Base-by-base conservation (phyloP, 2,797 vertebrate genomes). In the Lutra lutra region DNA sequence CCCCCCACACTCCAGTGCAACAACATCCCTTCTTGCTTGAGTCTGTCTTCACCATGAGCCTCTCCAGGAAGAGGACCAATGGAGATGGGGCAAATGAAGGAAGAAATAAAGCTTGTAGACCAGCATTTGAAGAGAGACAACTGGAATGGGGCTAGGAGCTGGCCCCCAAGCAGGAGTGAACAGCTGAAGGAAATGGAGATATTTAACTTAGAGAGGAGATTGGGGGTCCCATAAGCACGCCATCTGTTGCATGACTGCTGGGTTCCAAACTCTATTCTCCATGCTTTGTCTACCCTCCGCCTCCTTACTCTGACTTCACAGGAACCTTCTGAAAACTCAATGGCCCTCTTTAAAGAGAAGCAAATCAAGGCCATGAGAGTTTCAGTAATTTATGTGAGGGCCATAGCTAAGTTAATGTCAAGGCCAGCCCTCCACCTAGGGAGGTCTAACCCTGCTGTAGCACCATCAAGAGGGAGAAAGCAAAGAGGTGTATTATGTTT, bases 311-410 rank as follows among this genome's bases (percentile, higher is more conserved):
- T 27, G 90, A 82, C 68, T 70, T 73, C n/a, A 78, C 5, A 73
- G 86, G 66, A 82, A 79, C 23, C 73, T 95, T 82, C 27, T 43
- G 86, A 66, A 95, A 93, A 92, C 60, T 66, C 87, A 89, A 8
- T 11, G 13, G 3, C 23, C n/a, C 3, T 88, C 84, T 83, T 96
- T 56, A 64, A 87, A 92, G 72, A 90, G 2, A 78, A 78, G 29
- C 21, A 78, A 96, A 38, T 35, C 23, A 18, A 83, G 43, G 56
- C 62, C 64, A 43, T 1, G 29, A 93, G 29, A 80, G 51, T 12
- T 91, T 48, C 66, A 38, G 23, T 48, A 72, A 73, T 18, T 64
- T 38, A 43, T 25, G 1, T 85, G 82, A 89, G 20, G 48, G 66
- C 32, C 43, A 15, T 17, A 68, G 66, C 8, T 77, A 77, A 86